Conservation (phyloP, 2,888 invertebrate species). For the Chymomyza fuscimana region DNA sequence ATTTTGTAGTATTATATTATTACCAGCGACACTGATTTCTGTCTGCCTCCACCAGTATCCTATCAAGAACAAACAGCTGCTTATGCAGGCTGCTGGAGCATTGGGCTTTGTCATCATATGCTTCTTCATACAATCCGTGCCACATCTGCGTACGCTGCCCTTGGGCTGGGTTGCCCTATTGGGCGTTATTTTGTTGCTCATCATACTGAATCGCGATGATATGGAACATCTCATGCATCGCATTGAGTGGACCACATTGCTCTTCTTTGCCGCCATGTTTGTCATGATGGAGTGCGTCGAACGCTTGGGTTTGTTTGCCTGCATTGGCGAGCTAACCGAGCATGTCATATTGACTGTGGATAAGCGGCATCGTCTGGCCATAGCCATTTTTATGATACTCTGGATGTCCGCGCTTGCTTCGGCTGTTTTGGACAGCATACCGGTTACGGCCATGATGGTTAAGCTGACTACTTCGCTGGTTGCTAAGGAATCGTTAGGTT, state of each 20-base stretch:
- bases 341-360: slow-evolving; percentile 84
- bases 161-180: slow-evolving; percentile 93
- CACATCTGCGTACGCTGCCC: slow-evolving; percentile 85
- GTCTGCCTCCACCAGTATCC: slow-evolving; percentile 83
- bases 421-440: slow-evolving; percentile 94
- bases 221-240: slow-evolving; percentile 78
- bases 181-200: slow-evolving; percentile 88
- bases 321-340: slow-evolving; percentile 88
- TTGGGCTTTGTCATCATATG: slow-evolving; percentile 87
- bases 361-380: slow-evolving; percentile 84
- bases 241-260: slow-evolving; percentile 79
- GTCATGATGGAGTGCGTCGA: slow-evolving; percentile 84
- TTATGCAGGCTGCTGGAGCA: slow-evolving; percentile 87
- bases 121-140: slow-evolving; percentile 91
- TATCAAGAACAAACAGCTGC: slow-evolving; percentile 86
- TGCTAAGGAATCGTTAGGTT: slow-evolving; percentile 83
- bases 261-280: slow-evolving; percentile 80
- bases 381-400: slow-evolving; percentile 88
- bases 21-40: neutral
- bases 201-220: slow-evolving; percentile 84
- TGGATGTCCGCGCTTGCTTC: slow-evolving; percentile 94
- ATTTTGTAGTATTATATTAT: slow-evolving; percentile 1
- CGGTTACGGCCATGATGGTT: slow-evolving; percentile 95
- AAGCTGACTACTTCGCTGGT: slow-evolving; percentile 87
- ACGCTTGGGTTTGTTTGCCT: slow-evolving; percentile 88